phyloP scores from a whole-genome alignment of 2,797 vertebrate species.

The Melanitta fusca region DNA sequence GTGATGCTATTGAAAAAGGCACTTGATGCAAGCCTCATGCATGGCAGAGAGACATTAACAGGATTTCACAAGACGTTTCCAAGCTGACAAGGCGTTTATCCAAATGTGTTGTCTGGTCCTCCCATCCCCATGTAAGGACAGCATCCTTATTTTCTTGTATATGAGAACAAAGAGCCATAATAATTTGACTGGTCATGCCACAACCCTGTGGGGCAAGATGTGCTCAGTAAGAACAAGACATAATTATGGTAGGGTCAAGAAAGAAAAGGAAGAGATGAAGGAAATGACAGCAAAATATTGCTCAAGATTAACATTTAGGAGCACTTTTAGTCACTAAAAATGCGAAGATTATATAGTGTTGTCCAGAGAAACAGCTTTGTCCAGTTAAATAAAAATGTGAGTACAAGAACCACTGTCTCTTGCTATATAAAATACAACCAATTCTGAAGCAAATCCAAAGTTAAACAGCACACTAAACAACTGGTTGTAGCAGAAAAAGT shows the following conservation, averaged over 20 bases:
- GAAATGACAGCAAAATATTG: neutral
- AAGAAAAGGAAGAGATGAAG: neutral
- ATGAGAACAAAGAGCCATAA: neutral
- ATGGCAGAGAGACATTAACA: slow-evolving; percentile 43
- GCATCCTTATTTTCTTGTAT: neutral
- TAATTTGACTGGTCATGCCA: neutral
- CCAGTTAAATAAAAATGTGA: neutral
- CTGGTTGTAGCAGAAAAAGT: neutral
- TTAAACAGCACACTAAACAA: neutral
- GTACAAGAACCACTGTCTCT: neutral
- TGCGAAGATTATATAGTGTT: neutral
- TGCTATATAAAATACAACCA: neutral
- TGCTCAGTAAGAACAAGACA: neutral
- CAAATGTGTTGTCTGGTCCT: neutral
- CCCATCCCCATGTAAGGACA: neutral
- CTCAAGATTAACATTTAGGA: neutral
- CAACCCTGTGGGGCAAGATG: neutral
- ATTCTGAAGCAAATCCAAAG: neutral
- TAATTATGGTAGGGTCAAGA: neutral
- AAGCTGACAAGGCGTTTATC: slow-evolving; percentile 32
- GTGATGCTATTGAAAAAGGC: slow-evolving; percentile 74
- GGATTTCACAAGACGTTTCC: slow-evolving; percentile 31
- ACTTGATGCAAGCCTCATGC: slow-evolving; percentile 73
- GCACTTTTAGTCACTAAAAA: neutral
- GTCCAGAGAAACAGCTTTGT: neutral